Evolutionary conservation across 2,888 invertebrate genomes (phyloP).

Genomic region (Drosophila mimica): DNA sequence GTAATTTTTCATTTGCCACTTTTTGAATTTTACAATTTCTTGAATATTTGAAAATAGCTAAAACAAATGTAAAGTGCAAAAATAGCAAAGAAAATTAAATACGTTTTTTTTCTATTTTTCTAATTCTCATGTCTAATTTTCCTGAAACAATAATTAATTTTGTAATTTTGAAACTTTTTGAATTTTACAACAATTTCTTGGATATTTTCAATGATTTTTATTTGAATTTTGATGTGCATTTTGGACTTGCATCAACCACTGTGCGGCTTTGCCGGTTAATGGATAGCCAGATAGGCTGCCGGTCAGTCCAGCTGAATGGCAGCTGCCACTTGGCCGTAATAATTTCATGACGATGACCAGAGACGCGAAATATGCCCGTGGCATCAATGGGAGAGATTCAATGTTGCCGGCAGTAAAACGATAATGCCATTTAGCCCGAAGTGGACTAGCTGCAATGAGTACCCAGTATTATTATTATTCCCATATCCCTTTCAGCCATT

Average conservation of each 20-base stretch:
- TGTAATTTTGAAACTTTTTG: no score
- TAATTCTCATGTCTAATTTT: no score
- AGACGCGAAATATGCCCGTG: slow-evolving; percentile 40
- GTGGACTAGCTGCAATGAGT: slow-evolving; percentile 16
- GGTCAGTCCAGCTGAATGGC: slow-evolving; percentile 23
- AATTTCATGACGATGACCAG: slow-evolving; percentile 76
- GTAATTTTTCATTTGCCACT: no score
- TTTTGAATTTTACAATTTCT: no score
- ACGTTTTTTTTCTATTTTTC: no score
- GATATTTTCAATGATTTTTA: neutral
- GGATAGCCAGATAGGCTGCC: slow-evolving; percentile 11
- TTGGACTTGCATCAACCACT: slow-evolving; percentile 1
- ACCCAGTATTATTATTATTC: neutral
- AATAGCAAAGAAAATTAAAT: neutral
- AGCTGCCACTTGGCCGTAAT: slow-evolving; percentile 59
- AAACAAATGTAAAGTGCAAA: neutral
- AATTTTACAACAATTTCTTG: neutral
- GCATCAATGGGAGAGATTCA: slow-evolving; percentile 39
- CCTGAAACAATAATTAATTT: neutral
- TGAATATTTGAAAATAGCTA: no score
- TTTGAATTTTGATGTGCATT: neutral
- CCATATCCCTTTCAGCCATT: neutral
- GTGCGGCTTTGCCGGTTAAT: slow-evolving; percentile 19
- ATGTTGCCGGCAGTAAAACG: slow-evolving; percentile 60
- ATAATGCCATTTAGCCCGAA: slow-evolving; percentile 63